Percentiles rank a stretch among this genome's conserved stretches.
These are phyloP conservation scores for Calliopsis andreniformis DNA, from an alignment of 1,140 invertebrate genomes.

Conservation along the genomic window DNA sequence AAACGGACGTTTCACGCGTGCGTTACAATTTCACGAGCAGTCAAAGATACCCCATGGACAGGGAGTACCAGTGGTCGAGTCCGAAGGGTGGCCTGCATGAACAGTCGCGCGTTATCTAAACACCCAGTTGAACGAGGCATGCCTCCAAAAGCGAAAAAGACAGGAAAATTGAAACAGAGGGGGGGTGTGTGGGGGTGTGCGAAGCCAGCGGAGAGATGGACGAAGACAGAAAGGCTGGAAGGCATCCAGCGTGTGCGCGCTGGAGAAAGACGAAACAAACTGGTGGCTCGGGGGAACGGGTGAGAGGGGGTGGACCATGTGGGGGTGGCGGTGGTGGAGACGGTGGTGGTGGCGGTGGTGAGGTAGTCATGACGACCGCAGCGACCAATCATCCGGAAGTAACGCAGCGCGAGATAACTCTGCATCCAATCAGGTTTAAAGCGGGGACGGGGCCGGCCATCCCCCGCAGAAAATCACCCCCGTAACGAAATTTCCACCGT, in stretches of 20 bases:
- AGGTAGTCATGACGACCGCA: constrained; percentile 82
- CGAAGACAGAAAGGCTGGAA: not conserved
- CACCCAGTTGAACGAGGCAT: constrained; percentile 25
- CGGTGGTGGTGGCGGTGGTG: constrained; percentile 74
- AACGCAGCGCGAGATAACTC: constrained; percentile 82
- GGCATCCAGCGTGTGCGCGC: not conserved
- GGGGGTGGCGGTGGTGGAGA: constrained; percentile 70
- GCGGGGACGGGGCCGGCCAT: constrained; percentile 72
- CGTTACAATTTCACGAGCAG: constrained; percentile 1
- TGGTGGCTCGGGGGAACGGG: constrained; percentile 47
- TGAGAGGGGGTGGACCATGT: constrained; percentile 55
- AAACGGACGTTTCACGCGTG: not conserved
- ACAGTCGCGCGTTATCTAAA: constrained; percentile 50
- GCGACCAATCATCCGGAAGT: constrained; percentile 82
- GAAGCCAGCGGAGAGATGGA: constrained; percentile 18
- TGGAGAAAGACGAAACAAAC: constrained; percentile 35
- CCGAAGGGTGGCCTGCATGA: constrained; percentile 8
- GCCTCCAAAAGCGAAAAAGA: constrained; percentile 11
- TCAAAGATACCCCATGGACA: not conserved
- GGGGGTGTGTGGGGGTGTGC: not conserved
- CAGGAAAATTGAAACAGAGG: constrained; percentile 44
- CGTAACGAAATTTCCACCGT: constrained; percentile 68
- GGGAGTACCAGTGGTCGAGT: not conserved
- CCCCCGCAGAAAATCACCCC: constrained; percentile 71
- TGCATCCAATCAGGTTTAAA: constrained; percentile 82